Conservation (phyloP, 1,140 invertebrate genomes). For the Mycetomoellerius zeteki region DNA sequence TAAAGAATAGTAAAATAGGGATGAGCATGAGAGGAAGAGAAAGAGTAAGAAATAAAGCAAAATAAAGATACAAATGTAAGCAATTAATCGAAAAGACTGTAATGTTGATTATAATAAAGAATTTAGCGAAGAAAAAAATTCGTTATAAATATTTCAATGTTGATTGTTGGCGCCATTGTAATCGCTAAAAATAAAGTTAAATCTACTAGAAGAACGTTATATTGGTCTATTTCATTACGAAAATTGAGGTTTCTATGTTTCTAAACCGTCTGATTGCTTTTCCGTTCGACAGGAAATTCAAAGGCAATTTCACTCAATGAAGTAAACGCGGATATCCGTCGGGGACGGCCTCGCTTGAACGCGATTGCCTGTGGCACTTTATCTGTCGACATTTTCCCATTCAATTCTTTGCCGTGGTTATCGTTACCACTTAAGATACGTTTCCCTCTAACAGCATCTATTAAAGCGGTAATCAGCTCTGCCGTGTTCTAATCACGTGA, state of each 20-base stretch:
- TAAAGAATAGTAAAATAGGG: constrained; percentile 11
- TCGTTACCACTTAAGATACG: constrained; percentile 20
- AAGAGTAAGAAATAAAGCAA: neutral
- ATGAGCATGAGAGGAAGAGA: neutral
- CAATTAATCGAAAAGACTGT: neutral
- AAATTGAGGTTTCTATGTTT: constrained; percentile 28
- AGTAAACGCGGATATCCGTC: constrained; percentile 43
- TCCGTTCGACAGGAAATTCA: constrained; percentile 36
- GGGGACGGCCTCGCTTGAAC: neutral
- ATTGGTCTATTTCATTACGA: constrained; percentile 28
- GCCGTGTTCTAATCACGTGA: neutral
- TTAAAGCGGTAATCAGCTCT: neutral
- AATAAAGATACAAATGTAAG: neutral
- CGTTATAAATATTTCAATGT: neutral
- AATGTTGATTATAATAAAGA: neutral
- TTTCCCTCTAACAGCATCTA: constrained; percentile 21
- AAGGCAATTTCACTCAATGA: constrained; percentile 43
- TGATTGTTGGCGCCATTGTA: neutral
- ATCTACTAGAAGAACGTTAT: neutral
- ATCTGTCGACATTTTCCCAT: constrained; percentile 49
- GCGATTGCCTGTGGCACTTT: constrained; percentile 36
- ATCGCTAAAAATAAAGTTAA: neutral
- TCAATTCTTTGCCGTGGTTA: constrained; percentile 1
- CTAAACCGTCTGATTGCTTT: constrained; percentile 36
- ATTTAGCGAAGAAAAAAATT: neutral